phyloP scores from a whole-genome alignment of 2,113 vertebrate genomes.

The Noturus placidus region DNA sequence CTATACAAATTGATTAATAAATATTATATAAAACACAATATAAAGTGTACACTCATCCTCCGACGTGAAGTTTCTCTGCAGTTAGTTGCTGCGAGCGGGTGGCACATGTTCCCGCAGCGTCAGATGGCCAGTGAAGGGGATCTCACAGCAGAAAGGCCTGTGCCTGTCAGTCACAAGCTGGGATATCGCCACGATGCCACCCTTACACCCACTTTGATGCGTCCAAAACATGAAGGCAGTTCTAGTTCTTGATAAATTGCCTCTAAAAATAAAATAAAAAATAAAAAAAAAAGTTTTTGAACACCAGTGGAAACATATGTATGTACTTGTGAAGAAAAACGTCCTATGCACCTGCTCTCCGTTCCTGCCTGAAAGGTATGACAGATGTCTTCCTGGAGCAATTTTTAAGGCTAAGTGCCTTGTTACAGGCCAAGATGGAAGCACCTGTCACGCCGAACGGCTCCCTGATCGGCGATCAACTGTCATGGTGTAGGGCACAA shows the following conservation, averaged over 20 bases:
- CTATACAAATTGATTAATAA: too few relatives aligned
- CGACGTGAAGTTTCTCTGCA: slow-evolving; percentile 25
- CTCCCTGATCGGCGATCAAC: not conserved
- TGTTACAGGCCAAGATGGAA: not conserved
- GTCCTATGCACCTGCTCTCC: not conserved
- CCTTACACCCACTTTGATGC: slow-evolving; percentile 39
- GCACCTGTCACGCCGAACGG: not conserved
- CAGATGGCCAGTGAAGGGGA: slow-evolving; percentile 63
- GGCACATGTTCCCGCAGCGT: slow-evolving; percentile 54
- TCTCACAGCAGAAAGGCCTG: slow-evolving; percentile 50
- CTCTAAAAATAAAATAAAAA: slow-evolving; percentile 1
- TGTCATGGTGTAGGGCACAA: not conserved
- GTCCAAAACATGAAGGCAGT: slow-evolving; percentile 56
- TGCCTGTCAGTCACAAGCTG: slow-evolving; percentile 57
- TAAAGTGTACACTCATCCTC: slow-evolving; percentile 41
- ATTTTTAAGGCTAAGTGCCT: not conserved
- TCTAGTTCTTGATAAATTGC: slow-evolving; percentile 58
- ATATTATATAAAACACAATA: not conserved
- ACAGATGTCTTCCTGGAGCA: slow-evolving; percentile 11
- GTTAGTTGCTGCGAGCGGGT: slow-evolving; percentile 47
- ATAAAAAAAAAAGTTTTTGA: not conserved
- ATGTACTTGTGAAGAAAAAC: slow-evolving; percentile 1
- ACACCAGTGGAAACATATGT: not conserved
- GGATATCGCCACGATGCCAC: slow-evolving; percentile 49
- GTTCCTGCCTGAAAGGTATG: slow-evolving; percentile 16